A percentile compares a stretch with the other conserved stretches of the same genome.
Conservation (phyloP, 2,888 invertebrate species). For the Sphaerophoria taeniata region DNA sequence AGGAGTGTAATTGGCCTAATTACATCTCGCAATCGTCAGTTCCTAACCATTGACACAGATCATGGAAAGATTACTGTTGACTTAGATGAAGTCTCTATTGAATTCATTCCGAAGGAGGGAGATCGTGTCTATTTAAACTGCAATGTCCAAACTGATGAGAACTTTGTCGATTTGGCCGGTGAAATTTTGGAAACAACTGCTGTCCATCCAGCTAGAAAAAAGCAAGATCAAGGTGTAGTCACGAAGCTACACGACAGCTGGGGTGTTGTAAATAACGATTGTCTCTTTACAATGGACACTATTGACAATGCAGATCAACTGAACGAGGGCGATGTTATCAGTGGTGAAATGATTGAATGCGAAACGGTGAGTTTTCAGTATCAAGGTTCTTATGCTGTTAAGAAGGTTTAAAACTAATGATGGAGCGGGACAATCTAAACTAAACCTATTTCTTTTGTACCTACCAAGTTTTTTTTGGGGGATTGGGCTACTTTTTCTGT, state of each 20-base stretch:
- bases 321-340: constrained; percentile 85
- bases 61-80: constrained; percentile 84
- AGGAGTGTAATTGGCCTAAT: constrained; percentile 79
- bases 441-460: too few species aligned
- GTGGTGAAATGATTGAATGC: constrained; percentile 89
- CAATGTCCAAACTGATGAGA: constrained; percentile 86
- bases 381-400: too few species aligned
- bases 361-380: constrained; percentile 81
- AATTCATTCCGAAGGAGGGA: constrained; percentile 87
- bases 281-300: constrained; percentile 85
- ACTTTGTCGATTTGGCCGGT: constrained; percentile 83
- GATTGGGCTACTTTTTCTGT: too few species aligned
- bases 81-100: constrained; percentile 86
- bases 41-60: constrained; percentile 83
- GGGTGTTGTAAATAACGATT: constrained; percentile 85
- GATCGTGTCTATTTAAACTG: constrained; percentile 88
- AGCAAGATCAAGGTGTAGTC: constrained; percentile 83
- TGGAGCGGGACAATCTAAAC: too few species aligned
- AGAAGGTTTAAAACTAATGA: too few species aligned
- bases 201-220: constrained; percentile 86
- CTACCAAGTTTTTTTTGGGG: too few species aligned
- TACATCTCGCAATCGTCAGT: constrained; percentile 75
- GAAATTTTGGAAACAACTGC: constrained; percentile 86
- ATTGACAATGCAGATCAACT: constrained; percentile 85
- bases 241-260: constrained; percentile 82